phyloP scores from a whole-genome alignment of 2,113 vertebrate species.

The Elachura formosa region DNA sequence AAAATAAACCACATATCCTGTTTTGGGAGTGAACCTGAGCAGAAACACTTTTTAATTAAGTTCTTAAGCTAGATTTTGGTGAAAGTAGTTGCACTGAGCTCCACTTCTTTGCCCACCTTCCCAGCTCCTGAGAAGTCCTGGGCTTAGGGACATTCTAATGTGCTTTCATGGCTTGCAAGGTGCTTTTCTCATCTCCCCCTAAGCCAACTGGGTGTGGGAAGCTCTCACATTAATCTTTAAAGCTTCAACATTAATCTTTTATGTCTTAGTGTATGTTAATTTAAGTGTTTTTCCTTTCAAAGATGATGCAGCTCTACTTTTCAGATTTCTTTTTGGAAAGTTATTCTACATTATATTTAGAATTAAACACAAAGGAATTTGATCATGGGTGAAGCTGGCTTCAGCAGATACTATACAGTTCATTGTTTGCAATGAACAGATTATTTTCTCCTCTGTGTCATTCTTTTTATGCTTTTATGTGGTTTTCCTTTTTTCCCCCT shows the following conservation, averaged over 20 bases:
- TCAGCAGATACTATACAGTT: not conserved
- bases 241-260: not conserved
- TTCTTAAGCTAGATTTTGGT: not conserved
- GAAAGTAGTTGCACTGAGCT: not conserved
- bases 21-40: not conserved
- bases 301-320: not conserved
- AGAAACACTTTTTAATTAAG: not conserved
- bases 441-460: not conserved
- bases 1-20: not conserved
- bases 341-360: not conserved
- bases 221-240: not conserved
- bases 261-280: not conserved
- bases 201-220: not conserved
- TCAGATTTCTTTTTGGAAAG: not conserved
- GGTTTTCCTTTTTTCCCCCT: rapidly evolving
- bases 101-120: not conserved
- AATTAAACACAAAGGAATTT: not conserved
- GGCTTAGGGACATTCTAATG: rapidly evolving
- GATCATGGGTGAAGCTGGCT: not conserved
- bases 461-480: not conserved
- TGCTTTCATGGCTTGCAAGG: not conserved
- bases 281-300: not conserved
- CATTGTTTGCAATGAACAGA: not conserved
- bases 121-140: not conserved
- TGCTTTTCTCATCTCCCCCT: not conserved